A percentile compares a stretch with the other conserved stretches of the same genome.
These are phyloP conservation scores for Chelon labrosus DNA, from an alignment of 2,797 vertebrate genomes.

Conservation along the genomic window DNA sequence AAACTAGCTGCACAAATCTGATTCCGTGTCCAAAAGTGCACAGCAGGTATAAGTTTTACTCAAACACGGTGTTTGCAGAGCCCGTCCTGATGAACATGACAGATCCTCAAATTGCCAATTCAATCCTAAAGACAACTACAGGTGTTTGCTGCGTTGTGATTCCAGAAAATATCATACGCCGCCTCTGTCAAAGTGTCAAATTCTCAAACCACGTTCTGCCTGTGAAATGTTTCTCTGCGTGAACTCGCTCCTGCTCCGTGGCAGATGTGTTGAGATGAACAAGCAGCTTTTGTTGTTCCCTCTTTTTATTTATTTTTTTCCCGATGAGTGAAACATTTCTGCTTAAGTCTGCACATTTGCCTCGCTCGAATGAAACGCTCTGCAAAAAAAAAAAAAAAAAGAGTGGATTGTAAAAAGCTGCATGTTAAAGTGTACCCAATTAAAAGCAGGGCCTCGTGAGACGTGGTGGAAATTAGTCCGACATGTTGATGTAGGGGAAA, in stretches of 20 bases:
- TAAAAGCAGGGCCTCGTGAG: slow-evolving; percentile 62
- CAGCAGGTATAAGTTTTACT: neutral
- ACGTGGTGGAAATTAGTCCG: slow-evolving; percentile 40
- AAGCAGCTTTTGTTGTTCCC: slow-evolving; percentile 70
- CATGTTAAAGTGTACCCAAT: slow-evolving; percentile 71
- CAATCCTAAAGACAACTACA: slow-evolving; percentile 44
- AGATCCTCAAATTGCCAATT: slow-evolving; percentile 41
- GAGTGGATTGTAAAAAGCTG: slow-evolving; percentile 52
- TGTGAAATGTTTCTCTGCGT: slow-evolving; percentile 37
- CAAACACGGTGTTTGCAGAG: neutral
- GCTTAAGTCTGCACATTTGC: slow-evolving; percentile 70
- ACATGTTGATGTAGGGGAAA: slow-evolving; percentile 34
- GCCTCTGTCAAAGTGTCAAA: slow-evolving; percentile 61
- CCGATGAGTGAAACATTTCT: slow-evolving; percentile 61
- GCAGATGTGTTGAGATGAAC: slow-evolving; percentile 71
- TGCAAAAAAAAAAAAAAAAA: slow-evolving; percentile 36
- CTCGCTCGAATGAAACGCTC: slow-evolving; percentile 48
- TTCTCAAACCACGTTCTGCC: slow-evolving; percentile 15
- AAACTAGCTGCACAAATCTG: too few relatives aligned
- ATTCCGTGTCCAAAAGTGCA: neutral
- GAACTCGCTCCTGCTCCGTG: slow-evolving; percentile 46
- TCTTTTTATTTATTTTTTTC: slow-evolving; percentile 35
- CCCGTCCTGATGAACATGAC: slow-evolving; percentile 40
- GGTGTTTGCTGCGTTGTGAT: slow-evolving; percentile 52
- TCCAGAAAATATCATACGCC: slow-evolving; percentile 35